phyloP scores from a whole-genome alignment of 2,113 vertebrate genomes.

The Thalassoma bifasciatum region DNA sequence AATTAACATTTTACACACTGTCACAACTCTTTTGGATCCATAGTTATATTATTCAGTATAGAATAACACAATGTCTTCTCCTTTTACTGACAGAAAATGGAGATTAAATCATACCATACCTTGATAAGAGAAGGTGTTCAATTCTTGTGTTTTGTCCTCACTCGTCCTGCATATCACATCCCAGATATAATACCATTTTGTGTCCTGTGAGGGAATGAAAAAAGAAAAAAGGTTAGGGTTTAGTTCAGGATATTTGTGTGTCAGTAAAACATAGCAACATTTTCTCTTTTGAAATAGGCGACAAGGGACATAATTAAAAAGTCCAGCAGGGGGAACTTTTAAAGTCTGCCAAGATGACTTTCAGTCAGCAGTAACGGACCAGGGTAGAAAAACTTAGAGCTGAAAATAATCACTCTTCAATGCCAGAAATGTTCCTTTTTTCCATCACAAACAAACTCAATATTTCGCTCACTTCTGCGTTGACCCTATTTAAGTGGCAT shows the following conservation, averaged over 20 bases:
- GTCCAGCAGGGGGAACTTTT: slow-evolving; percentile 20
- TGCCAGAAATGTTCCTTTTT: slow-evolving; percentile 23
- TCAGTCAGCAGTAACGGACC: slow-evolving; percentile 1
- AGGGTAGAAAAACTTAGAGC: neutral
- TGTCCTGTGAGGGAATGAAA: slow-evolving; percentile 57
- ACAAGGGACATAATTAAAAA: slow-evolving; percentile 39
- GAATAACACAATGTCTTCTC: slow-evolving; percentile 17
- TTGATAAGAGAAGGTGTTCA: slow-evolving; percentile 20
- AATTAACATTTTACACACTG: too few species aligned
- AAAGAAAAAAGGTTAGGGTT: slow-evolving; percentile 42
- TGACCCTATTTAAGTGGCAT: slow-evolving; percentile 61
- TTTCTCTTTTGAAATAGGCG: neutral
- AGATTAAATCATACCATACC: slow-evolving; percentile 56
- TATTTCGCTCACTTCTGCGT: slow-evolving; percentile 46
- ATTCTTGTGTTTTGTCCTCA: slow-evolving; percentile 48
- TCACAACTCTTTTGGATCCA: slow-evolving; percentile 22
- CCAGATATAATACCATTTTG: slow-evolving; percentile 56
- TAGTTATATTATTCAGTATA: slow-evolving; percentile 42
- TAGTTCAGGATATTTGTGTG: neutral
- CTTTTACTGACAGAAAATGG: neutral
- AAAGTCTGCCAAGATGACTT: slow-evolving; percentile 27
- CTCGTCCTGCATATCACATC: slow-evolving; percentile 70
- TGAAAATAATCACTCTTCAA: slow-evolving; percentile 10
- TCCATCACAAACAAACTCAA: neutral
- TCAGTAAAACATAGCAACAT: neutral